Evolutionary conservation across 2,113 vertebrate genomes (phyloP).

Genomic region (Dasypus novemcinctus): DNA sequence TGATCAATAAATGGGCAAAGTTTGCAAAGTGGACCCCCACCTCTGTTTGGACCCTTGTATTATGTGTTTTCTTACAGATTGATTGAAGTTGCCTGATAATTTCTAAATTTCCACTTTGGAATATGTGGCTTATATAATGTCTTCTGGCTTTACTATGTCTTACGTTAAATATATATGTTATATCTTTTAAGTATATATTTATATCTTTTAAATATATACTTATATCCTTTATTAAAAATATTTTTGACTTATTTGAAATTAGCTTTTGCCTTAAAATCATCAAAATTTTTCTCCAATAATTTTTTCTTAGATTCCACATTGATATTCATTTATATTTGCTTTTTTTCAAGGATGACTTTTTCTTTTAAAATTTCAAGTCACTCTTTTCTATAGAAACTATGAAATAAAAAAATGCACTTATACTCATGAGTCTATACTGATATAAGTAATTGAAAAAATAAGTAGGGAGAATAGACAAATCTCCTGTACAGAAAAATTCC

Average conservation of each 20-base stretch:
- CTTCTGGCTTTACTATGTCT: not conserved
- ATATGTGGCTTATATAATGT: not conserved
- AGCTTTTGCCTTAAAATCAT: not conserved
- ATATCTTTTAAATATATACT: too few relatives aligned
- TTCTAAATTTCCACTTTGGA: not conserved
- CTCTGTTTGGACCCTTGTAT: not conserved
- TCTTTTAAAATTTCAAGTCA: constrained; percentile 6
- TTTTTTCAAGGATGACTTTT: not conserved
- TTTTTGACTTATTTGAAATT: constrained; percentile 9
- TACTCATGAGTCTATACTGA: not conserved
- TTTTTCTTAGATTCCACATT: not conserved
- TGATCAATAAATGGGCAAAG: not conserved
- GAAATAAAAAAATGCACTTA: not conserved
- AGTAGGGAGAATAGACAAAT: not conserved
- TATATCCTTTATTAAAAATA: not conserved
- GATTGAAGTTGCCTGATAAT: not conserved
- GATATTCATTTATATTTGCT: not conserved
- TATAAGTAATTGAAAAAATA: not conserved
- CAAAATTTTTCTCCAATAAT: not conserved
- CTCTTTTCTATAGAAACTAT: not conserved
- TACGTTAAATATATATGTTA: too few relatives aligned
- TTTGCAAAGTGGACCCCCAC: not conserved
- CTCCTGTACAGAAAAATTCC: not conserved
- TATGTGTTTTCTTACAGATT: not conserved
- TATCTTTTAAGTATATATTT: too few relatives aligned